Conservation (phyloP, 2,888 invertebrate species). For the Heliconius ethilla region DNA sequence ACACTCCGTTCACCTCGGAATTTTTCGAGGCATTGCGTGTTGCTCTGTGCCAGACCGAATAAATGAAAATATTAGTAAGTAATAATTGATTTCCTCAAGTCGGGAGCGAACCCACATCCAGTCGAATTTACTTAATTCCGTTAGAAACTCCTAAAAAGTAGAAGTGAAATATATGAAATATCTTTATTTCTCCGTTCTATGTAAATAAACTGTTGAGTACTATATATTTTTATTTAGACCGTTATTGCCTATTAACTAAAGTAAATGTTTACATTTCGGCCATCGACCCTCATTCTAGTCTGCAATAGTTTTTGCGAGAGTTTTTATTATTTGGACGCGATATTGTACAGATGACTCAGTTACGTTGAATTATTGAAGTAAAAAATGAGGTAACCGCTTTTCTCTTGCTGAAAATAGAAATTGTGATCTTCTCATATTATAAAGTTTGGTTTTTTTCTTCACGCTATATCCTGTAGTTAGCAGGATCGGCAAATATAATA, state of each 20-base stretch:
- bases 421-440: neutral
- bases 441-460: neutral
- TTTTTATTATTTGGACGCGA: constrained; percentile 19
- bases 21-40: too few species aligned
- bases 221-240: neutral
- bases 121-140: too few species aligned
- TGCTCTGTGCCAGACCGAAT: too few species aligned
- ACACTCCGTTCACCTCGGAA: too few species aligned
- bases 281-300: constrained; percentile 33
- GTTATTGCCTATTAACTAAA: constrained; percentile 4
- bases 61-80: too few species aligned
- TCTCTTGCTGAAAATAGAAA: constrained; percentile 8
- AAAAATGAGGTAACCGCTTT: constrained; percentile 8
- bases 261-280: constrained; percentile 33
- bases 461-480: too few species aligned
- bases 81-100: too few species aligned
- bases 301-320: constrained; percentile 29
- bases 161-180: neutral
- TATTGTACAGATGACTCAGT: constrained; percentile 10
- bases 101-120: too few species aligned
- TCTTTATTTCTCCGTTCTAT: too few species aligned
- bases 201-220: neutral
- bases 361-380: neutral
- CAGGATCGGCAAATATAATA: too few species aligned
- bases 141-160: neutral